Conservation (phyloP, 2,888 invertebrate species). For the Andrena haemorrhoa region DNA sequence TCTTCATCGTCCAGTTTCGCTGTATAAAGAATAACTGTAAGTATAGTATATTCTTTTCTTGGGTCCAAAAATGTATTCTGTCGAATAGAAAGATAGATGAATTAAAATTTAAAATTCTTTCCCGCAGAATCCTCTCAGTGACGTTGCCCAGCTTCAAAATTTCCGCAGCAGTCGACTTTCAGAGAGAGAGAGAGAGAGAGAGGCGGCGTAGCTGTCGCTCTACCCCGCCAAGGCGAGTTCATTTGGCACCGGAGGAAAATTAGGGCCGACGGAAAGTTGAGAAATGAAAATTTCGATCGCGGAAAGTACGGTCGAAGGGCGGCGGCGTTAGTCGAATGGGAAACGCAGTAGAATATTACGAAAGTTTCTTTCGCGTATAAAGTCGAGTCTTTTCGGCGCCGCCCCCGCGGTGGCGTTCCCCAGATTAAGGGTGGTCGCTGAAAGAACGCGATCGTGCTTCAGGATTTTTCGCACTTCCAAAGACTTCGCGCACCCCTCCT, state of each 20-base stretch:
- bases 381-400: conserved; percentile 40
- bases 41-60: no score
- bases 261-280: conserved; percentile 36
- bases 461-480: conserved; percentile 64
- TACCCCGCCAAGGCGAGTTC: not conserved
- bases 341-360: conserved; percentile 61
- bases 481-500: conserved; percentile 13
- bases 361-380: conserved; percentile 64
- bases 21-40: no score
- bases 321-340: conserved; percentile 39
- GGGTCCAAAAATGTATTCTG: no score
- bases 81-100: no score
- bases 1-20: no score
- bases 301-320: conserved; percentile 10
- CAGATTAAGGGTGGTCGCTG: conserved; percentile 48
- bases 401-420: conserved; percentile 1
- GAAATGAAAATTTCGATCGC: conserved; percentile 63
- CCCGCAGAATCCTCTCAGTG: no score
- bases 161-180: no score
- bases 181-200: no score
- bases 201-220: not conserved
- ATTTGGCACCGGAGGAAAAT: conserved; percentile 45
- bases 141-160: no score
- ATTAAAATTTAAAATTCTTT: no score
- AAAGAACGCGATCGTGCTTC: conserved; percentile 52